phyloP scores from a whole-genome alignment of 2,888 invertebrate genomes.

The Stenodera caucasica region DNA sequence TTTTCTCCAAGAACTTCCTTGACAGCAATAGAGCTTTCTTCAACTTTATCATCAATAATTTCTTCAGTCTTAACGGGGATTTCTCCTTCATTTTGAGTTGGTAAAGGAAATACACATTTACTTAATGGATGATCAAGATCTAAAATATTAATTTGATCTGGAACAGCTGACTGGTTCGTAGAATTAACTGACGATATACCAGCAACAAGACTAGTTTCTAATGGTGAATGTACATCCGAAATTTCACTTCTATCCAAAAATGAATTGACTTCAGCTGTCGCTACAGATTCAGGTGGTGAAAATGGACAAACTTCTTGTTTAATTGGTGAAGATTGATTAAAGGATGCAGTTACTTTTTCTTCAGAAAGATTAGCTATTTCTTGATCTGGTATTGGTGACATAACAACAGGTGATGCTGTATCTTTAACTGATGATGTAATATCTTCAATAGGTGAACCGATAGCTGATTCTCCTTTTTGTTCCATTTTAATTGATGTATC shows the following conservation, averaged over 20 bases:
- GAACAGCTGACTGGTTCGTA: slow-evolving; percentile 8
- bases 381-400: slow-evolving; percentile 20
- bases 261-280: slow-evolving; percentile 40
- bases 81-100: slow-evolving; percentile 30
- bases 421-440: slow-evolving; percentile 53
- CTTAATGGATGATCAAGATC: slow-evolving; percentile 23
- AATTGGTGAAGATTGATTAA: slow-evolving; percentile 16
- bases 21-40: slow-evolving; percentile 25
- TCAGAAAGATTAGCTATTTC: slow-evolving; percentile 11
- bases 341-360: slow-evolving; percentile 15
- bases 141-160: background rate
- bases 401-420: slow-evolving; percentile 29
- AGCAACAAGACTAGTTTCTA: slow-evolving; percentile 31
- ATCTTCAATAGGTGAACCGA: slow-evolving; percentile 42
- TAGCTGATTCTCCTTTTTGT: slow-evolving; percentile 15
- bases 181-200: background rate
- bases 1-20: slow-evolving; percentile 33
- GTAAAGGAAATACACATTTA: slow-evolving; percentile 32
- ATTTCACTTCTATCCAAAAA: slow-evolving; percentile 41
- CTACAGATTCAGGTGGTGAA: slow-evolving; percentile 35
- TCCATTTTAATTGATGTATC: background rate
- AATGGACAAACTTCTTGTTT: slow-evolving; percentile 20
- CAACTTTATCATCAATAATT: slow-evolving; percentile 36
- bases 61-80: slow-evolving; percentile 41
- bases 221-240: slow-evolving; percentile 40